Percentiles rank a stretch among this genome's conserved stretches.
Evolutionary conservation across 2,797 vertebrate species (phyloP).

Genomic region (Australoheros facetus): DNA sequence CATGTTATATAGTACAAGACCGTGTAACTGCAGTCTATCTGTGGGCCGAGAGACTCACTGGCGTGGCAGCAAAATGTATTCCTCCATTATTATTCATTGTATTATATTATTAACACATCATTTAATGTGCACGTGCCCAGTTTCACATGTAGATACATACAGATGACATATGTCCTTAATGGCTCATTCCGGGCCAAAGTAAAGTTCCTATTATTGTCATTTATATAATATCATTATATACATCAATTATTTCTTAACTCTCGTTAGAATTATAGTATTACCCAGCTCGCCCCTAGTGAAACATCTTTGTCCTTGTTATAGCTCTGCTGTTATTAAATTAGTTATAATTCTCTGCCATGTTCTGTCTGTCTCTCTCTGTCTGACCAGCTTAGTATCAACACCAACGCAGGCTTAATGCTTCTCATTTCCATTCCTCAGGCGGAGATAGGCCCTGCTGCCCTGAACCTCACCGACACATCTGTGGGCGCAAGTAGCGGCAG

Average conservation of each 20-base stretch:
- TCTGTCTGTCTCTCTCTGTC: not conserved
- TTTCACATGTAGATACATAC: not conserved
- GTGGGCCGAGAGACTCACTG: too few relatives aligned
- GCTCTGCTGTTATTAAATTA: not conserved
- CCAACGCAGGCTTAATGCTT: not conserved
- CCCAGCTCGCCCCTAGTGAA: not conserved
- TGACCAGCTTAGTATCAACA: not conserved
- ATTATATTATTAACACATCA: not conserved
- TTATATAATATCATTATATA: not conserved
- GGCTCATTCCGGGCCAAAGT: not conserved
- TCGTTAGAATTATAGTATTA: not conserved
- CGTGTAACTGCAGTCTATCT: too few relatives aligned
- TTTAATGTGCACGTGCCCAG: not conserved
- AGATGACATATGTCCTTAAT: not conserved
- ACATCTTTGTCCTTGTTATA: not conserved
- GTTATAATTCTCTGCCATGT: not conserved
- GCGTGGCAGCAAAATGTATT: too few relatives aligned
- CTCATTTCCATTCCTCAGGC: conserved; percentile 58
- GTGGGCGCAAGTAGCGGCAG: conserved; percentile 31
- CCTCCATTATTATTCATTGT: not conserved
- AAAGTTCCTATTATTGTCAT: not conserved
- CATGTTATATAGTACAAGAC: too few relatives aligned
- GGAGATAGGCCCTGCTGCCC: conserved; percentile 78
- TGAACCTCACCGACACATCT: conserved; percentile 76
- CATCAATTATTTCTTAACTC: not conserved